A percentile compares a stretch with the other conserved stretches of the same genome.
Evolutionary conservation across 2,113 vertebrate genomes (phyloP).

Genomic region (Hepsetus odoe): DNA sequence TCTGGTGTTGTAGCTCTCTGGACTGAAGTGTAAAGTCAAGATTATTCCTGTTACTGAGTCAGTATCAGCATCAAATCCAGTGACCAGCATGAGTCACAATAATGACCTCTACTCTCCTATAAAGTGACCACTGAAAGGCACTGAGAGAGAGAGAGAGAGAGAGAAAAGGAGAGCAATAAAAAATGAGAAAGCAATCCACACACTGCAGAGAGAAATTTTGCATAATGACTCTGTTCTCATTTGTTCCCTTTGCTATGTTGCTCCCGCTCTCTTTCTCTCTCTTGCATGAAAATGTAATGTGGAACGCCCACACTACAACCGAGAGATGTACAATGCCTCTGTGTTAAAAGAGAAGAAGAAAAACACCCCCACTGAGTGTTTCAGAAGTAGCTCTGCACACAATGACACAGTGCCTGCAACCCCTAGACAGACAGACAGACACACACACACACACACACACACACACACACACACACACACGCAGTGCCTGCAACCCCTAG

Average conservation of each 20-base stretch:
- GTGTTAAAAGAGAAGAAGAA: neutral
- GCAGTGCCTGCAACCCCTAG: neutral
- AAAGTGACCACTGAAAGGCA: neutral
- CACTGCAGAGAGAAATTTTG: neutral
- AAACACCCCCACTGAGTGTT: neutral
- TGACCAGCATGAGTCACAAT: conserved; percentile 18
- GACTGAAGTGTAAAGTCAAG: neutral
- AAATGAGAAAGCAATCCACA: neutral
- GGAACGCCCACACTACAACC: neutral
- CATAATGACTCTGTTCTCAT: neutral
- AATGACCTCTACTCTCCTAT: neutral
- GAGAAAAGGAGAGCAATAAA: neutral
- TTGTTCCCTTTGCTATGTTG: neutral
- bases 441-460: neutral
- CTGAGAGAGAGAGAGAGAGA: neutral
- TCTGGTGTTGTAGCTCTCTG: neutral
- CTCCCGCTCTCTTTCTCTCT: neutral
- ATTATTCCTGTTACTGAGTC: conserved; percentile 1
- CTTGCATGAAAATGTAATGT: neutral
- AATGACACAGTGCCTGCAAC: neutral
- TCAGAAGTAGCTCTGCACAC: neutral
- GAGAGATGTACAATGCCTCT: neutral
- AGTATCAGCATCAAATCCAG: neutral
- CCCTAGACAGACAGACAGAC: neutral
- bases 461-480: neutral